Evolutionary conservation across 35 echinoderm and acorn worm species (phyloP).

Genomic region (Lytechinus pictus): DNA sequence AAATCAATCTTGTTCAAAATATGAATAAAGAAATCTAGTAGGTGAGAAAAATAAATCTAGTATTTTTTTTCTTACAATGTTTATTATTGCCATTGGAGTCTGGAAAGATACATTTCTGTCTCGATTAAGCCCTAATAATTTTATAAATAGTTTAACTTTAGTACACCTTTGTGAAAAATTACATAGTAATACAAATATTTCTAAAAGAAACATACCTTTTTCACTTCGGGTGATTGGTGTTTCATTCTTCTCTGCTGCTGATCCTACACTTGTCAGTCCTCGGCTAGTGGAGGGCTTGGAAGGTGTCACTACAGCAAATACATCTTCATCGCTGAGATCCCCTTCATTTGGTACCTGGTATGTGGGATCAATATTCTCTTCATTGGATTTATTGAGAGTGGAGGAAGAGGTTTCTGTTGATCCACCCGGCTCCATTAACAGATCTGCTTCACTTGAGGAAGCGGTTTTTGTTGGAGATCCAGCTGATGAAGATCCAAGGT

Average conservation of each 20-base stretch:
- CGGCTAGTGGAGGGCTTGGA: conserved; percentile 46
- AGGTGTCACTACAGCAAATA: not conserved
- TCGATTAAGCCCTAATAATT: too few species aligned
- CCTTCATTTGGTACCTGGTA: conserved; percentile 15
- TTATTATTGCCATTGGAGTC: too few species aligned
- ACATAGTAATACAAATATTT: too few species aligned
- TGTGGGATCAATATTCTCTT: conserved; percentile 62
- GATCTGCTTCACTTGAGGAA: conserved; percentile 41
- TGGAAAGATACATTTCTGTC: too few species aligned
- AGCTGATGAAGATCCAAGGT: conserved; percentile 12
- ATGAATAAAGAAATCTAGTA: too few species aligned
- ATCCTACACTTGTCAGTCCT: not conserved
- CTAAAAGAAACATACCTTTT: conserved; percentile 50
- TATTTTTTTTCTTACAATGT: too few species aligned
- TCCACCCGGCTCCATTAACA: not conserved
- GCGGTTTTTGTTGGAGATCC: not conserved
- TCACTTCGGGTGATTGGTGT: conserved; percentile 64
- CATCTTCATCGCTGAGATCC: conserved; percentile 57
- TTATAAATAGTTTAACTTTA: too few species aligned
- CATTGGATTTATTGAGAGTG: conserved; percentile 59
- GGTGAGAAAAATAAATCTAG: too few species aligned
- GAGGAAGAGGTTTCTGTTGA: not conserved
- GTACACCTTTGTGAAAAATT: too few species aligned
- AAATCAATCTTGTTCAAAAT: too few species aligned
- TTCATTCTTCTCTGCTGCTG: not conserved